Base-by-base conservation (phyloP, 2,113 vertebrate genomes). In the Brachionichthys hirsutus region DNA sequence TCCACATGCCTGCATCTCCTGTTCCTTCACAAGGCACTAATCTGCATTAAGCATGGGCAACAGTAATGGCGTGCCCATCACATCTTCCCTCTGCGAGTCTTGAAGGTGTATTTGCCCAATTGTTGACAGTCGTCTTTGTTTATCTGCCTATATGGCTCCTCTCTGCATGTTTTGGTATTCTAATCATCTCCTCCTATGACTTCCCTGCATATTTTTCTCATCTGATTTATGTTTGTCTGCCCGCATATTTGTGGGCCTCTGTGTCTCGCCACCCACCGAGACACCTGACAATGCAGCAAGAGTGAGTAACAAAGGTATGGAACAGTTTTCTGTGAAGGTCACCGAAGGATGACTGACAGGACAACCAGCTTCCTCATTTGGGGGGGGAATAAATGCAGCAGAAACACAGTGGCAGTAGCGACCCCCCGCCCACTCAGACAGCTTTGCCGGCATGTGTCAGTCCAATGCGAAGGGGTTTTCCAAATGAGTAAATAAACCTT, bases 91-190 rank as follows among this genome's bases (percentile, higher is more conserved):
- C 70, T 75, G 49, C 65, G 18, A 40, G 70, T 67, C 64, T 77
- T 56, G 73, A 49, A 73, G 47, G 49, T 75, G 65, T 46, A 73
- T 75, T 67, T 80, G 70, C 75, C 69, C 58, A 59, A 66, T 51
- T 71, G 76, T 69, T 42, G 67, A 73, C 80, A 86, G 71, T 57
- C 54, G 62, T 56, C 55, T 82, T 52, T 63, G 70, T 84, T 75
- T 76, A 79, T 88, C 80, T 85, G 70, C 68, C 74, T 72, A 70
- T 22, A 80, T 75, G 62, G 80, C 73, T 84, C 62, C 68, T 35
- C 62, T 62, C 73, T 35, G 56, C 35, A 20, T 74, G 46, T 71
- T 77, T 82, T 75, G 67, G 73, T 70, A 76, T 80, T 80, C 78
- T 74, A 53, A n/a, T 54, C 72, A 64, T 46, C 44, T 60, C 63